Base-by-base conservation (phyloP, 2,113 vertebrate species). In the Siniperca chuatsi region DNA sequence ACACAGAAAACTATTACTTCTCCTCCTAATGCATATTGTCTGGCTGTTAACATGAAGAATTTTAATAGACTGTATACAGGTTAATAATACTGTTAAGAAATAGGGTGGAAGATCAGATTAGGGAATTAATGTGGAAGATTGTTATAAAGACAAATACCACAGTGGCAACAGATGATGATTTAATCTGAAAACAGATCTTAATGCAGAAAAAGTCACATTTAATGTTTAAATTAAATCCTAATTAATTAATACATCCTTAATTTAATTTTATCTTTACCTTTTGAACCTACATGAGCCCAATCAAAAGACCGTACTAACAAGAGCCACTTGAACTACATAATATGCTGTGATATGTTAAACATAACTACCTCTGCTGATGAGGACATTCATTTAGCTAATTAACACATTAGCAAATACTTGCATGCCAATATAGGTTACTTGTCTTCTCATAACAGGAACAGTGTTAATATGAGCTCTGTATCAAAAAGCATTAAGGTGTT, bases 381-480 rank as follows among this genome's bases (percentile, higher is more conserved):
- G 69, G 60, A 74, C n/a, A 85, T 81, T 84, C 70, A 83, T 88
- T 74, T 75, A 75, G 73, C 68, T 74, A 73, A 87, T 89, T 75
- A 87, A 44, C 62, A 68, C 46, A 79, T 87, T 78, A 82, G 48
- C n/a, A 67, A 40, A 50, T 44, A 58, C 64, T 78, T 40, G 33
- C 55, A 75, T 60, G n/a, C 79, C 60, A 77, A 58, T 42, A 65
- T 37, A 66, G 33, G 66, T 44, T 37, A 37, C 68, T 86, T 84
- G 61, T 87, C 50, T 68, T 69, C 29, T 62, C 21, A 74, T 42
- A 23, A 48, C 20, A 40, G 46, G 23, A 83, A 6, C 15, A 61
- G 33, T 44, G 20, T 54, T 60, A 61, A 33, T 66, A 13, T 21
- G 44, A 68, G 29, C 33, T 55, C 35, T 55, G 23, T n/a, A 46